phyloP scores from a whole-genome alignment of 2,797 vertebrate genomes.

The Fratercula arctica region DNA sequence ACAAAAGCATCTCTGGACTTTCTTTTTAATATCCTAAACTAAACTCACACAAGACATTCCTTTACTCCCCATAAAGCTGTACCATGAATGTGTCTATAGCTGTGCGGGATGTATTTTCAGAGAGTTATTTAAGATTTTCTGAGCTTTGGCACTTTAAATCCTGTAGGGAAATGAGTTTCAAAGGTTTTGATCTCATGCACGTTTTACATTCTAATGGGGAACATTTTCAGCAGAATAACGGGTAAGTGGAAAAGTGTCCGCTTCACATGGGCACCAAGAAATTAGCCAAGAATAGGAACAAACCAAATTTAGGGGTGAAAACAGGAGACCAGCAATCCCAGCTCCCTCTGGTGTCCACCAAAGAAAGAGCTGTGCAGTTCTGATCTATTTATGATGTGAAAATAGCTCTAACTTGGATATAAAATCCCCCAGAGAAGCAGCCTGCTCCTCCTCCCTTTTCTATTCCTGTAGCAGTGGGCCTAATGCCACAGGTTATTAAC shows the following conservation, averaged over 20 bases:
- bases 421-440: neutral
- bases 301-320: neutral
- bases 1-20: conserved; percentile 54
- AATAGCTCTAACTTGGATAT: neutral
- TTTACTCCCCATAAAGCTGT: conserved; percentile 30
- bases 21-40: conserved; percentile 68
- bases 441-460: neutral
- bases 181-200: conserved; percentile 43
- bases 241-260: neutral
- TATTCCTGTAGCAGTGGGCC: neutral
- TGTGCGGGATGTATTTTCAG: conserved; percentile 9
- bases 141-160: conserved; percentile 52
- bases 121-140: conserved; percentile 47
- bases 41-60: conserved; percentile 42
- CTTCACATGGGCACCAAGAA: neutral
- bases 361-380: neutral
- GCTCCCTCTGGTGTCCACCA: conserved; percentile 23
- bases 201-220: neutral
- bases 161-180: conserved; percentile 57
- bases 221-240: neutral
- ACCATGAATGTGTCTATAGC: neutral
- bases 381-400: neutral
- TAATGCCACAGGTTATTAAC: neutral
- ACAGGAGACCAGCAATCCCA: neutral
- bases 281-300: neutral